These are phyloP conservation scores for Callinectes sapidus DNA, from an alignment of 2,888 invertebrate species.

Conservation along the genomic window DNA sequence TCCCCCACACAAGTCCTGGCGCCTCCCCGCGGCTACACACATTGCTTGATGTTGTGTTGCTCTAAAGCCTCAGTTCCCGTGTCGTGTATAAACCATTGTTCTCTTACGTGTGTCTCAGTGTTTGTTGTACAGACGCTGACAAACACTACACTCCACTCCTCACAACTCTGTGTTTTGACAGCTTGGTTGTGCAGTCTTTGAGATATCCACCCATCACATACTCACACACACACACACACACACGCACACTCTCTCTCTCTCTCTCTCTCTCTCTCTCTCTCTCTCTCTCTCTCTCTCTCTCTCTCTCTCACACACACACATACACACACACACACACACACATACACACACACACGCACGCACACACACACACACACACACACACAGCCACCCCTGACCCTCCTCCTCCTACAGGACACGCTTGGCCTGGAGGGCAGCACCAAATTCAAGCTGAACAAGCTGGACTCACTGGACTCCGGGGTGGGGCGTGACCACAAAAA, in stretches of 20 bases:
- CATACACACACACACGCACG: background rate
- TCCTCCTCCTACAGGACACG: constrained; percentile 49
- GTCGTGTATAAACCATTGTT: background rate
- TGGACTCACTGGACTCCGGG: constrained; percentile 70
- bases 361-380: constrained; percentile 39
- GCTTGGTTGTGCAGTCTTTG: background rate
- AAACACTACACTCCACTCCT: background rate
- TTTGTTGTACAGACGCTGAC: background rate
- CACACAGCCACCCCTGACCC: constrained; percentile 14
- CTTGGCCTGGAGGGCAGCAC: constrained; percentile 59
- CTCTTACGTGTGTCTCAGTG: background rate
- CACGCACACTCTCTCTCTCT: too few relatives aligned
- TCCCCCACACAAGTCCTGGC: background rate
- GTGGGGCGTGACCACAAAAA: constrained; percentile 67
- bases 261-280: too few relatives aligned
- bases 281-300: too few relatives aligned
- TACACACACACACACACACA: too few relatives aligned
- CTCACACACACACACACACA: background rate
- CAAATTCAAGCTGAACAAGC: constrained; percentile 67
- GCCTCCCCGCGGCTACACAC: background rate
- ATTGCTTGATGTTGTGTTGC: background rate
- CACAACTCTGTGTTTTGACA: background rate
- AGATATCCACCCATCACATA: background rate
- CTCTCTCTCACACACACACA: too few relatives aligned
- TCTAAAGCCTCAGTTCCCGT: background rate